Evolutionary conservation across 2,888 invertebrate species (phyloP), one percentile per base, ranked within the genome.

Genomic region (Drosophila subquinaria): DNA sequence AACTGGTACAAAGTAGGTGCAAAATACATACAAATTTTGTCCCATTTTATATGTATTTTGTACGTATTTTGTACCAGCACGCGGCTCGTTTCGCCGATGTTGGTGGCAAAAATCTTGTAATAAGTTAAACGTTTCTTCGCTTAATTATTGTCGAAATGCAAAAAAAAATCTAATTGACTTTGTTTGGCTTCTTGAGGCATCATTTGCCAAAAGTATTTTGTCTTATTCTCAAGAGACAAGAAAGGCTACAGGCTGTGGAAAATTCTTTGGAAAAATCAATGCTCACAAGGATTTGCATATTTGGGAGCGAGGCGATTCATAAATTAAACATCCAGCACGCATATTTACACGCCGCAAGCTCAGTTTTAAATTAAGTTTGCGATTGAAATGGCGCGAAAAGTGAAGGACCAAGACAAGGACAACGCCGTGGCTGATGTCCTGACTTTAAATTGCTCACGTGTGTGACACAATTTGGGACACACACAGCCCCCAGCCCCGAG

Each of bases 361-460:
- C 69, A 67, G 72, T 69, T 77, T 72, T 69, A 81, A 89, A 88
- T 89, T 76, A 87, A 89, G 89, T 87, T 89, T 85, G 73, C 87
- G 83, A 80, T 89, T 76, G 82, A 89, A 87, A 87, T 88, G 83
- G 71, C 53, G 71, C 65, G 61, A 62, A 51, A 56, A 66, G 63
- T 57, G 60, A 52, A 55, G 76, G 30, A 66, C 47, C 43, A 40
- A 47, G 50, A 48, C 66, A 65, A 67, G 59, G 33, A 52, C 52
- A 47, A 52, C 36, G 53, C 11, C 64, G n/a, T 38, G 20, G 43
- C 45, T 48, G 61, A 61, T 68, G 67, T 42, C 40, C 68, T 33
- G 67, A 65, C 80, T 79, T 88, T 89, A 90, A 89, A 90, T 86
- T 88, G 89, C 76, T 90, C 86, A 89, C 89, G 89, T 86, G 88